phyloP scores from a whole-genome alignment of 2,888 invertebrate species.

The Graphium colonna region DNA sequence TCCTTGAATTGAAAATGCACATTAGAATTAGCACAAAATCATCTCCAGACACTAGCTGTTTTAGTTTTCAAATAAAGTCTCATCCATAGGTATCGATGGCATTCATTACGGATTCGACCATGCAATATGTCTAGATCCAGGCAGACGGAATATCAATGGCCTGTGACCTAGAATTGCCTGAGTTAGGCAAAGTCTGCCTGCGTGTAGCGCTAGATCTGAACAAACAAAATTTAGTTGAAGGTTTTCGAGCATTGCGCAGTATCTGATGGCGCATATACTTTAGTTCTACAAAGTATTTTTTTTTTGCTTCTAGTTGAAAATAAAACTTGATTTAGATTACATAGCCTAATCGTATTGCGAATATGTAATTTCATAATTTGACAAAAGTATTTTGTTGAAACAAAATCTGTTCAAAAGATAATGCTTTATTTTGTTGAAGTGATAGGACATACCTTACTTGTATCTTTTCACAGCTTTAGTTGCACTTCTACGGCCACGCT shows the following conservation, averaged over 20 bases:
- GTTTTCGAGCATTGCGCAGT: neutral
- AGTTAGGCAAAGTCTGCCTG: conserved; percentile 38
- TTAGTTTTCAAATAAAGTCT: conserved; percentile 72
- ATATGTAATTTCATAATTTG: neutral
- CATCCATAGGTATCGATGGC: conserved; percentile 74
- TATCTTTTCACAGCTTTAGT: too few relatives aligned
- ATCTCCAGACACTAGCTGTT: conserved; percentile 64
- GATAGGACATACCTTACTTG: too few relatives aligned
- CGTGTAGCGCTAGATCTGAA: conserved; percentile 3
- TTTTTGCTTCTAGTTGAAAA: too few relatives aligned
- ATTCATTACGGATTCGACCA: conserved; percentile 76
- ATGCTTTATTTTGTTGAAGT: too few relatives aligned
- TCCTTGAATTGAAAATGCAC: conserved; percentile 15
- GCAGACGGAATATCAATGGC: conserved; percentile 69
- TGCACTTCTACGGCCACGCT: too few relatives aligned
- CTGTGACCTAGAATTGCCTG: conserved; percentile 73
- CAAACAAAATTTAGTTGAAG: neutral
- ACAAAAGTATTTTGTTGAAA: too few relatives aligned
- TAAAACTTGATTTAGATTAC: neutral
- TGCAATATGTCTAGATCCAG: conserved; percentile 76
- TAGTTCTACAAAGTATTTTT: too few relatives aligned
- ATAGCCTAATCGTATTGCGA: neutral
- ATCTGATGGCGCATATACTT: too few relatives aligned
- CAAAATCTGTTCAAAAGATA: too few relatives aligned
- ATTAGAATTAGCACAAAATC: conserved; percentile 35